phyloP scores from a whole-genome alignment of 2,797 vertebrate species.

The Danio albolineatus region DNA sequence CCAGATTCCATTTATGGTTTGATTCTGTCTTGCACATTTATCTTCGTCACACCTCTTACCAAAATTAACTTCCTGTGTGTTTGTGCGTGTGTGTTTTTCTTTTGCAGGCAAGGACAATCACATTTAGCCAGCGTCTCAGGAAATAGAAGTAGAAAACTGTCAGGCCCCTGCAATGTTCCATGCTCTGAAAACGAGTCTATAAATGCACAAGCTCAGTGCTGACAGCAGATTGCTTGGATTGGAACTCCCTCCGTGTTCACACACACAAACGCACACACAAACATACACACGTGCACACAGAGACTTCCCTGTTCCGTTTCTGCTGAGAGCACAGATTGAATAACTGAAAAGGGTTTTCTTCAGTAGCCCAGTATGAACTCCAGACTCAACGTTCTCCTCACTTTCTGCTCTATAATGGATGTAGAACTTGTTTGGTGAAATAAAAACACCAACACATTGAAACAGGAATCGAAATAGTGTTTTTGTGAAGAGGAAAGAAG shows the following conservation, averaged over 20 bases:
- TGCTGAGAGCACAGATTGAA: slow-evolving; percentile 29
- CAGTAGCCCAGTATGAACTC: slow-evolving; percentile 13
- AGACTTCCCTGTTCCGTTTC: slow-evolving; percentile 54
- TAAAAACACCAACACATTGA: background rate
- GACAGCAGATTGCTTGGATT: slow-evolving; percentile 46
- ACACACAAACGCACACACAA: slow-evolving; percentile 20
- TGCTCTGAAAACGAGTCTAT: slow-evolving; percentile 21
- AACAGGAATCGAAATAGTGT: background rate
- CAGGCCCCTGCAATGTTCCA: background rate
- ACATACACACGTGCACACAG: slow-evolving; percentile 30
- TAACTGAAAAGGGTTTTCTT: slow-evolving; percentile 2
- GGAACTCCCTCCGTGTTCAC: slow-evolving; percentile 21
- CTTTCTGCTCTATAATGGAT: slow-evolving; percentile 15
- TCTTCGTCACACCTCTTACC: background rate
- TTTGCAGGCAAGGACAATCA: slow-evolving; percentile 58
- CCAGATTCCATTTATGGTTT: slow-evolving; percentile 21
- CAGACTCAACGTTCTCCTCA: background rate
- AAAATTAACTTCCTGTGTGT: slow-evolving; percentile 9
- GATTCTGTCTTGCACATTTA: background rate
- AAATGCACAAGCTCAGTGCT: slow-evolving; percentile 41
- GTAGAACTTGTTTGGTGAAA: background rate
- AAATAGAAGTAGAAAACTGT: slow-evolving; percentile 44
- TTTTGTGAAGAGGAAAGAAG: background rate
- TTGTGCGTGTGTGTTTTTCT: slow-evolving; percentile 5
- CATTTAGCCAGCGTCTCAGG: slow-evolving; percentile 46